Conservation (phyloP, 1,140 invertebrate species). For the Drosophila rhopaloa region DNA sequence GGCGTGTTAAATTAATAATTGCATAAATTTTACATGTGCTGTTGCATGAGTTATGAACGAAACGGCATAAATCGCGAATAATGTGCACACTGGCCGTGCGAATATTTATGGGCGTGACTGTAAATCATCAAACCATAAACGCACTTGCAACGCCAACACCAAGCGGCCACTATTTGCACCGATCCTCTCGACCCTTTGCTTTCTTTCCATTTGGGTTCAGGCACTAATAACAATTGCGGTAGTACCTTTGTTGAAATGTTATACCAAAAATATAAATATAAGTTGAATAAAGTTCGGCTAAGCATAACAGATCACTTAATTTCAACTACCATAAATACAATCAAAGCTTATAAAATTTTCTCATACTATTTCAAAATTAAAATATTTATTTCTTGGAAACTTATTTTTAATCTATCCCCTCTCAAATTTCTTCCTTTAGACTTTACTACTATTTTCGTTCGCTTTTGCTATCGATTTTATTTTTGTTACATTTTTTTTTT, state of each 20-base stretch:
- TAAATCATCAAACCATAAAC: slow-evolving; percentile 84
- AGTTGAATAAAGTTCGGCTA: too few species aligned
- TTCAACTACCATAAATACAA: too few species aligned
- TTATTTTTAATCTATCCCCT: too few species aligned
- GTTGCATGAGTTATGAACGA: slow-evolving; percentile 81
- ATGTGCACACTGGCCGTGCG: slow-evolving; percentile 84
- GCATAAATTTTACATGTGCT: slow-evolving; percentile 84
- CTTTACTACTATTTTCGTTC: too few species aligned
- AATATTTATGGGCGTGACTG: slow-evolving; percentile 81
- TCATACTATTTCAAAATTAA: too few species aligned
- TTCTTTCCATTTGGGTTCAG: neutral
- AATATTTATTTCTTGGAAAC: too few species aligned
- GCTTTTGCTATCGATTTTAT: too few species aligned
- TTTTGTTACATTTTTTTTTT: neutral
- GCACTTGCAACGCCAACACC: slow-evolving; percentile 66
- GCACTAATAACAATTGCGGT: neutral
- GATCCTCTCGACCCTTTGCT: slow-evolving; percentile 28
- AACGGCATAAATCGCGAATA: slow-evolving; percentile 84
- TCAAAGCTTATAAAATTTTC: too few species aligned
- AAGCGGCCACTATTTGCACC: slow-evolving; percentile 40
- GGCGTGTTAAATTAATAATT: slow-evolving; percentile 84
- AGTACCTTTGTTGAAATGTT: neutral
- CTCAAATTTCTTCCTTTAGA: too few species aligned
- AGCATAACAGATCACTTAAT: too few species aligned
- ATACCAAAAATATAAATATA: too few species aligned